Evolutionary conservation across 2,113 vertebrate species (phyloP).

Genomic region (Sturnira hondurensis): DNA sequence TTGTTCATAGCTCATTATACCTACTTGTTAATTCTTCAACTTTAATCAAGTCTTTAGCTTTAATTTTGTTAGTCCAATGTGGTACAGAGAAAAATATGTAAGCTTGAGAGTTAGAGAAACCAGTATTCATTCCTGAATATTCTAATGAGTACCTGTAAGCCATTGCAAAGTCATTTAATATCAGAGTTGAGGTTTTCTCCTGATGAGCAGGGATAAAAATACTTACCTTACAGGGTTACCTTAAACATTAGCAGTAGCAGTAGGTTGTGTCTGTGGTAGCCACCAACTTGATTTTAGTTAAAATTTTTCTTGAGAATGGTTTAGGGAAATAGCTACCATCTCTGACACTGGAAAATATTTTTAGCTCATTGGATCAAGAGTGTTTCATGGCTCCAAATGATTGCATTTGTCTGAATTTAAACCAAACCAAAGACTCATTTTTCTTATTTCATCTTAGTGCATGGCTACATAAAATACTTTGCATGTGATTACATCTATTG

Average conservation of each 20-base stretch:
- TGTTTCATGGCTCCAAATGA: neutral
- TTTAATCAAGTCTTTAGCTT: neutral
- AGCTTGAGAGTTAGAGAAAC: neutral
- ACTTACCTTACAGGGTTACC: neutral
- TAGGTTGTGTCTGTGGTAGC: neutral
- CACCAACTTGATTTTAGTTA: neutral
- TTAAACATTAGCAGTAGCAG: neutral
- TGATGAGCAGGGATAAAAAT: neutral
- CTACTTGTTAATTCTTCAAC: neutral
- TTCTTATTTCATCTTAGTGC: neutral
- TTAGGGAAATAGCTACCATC: neutral
- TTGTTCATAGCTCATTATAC: neutral
- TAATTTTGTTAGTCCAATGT: neutral
- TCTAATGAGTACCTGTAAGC: neutral
- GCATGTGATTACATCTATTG: neutral
- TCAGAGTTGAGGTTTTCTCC: neutral
- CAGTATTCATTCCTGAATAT: neutral
- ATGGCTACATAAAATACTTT: neutral
- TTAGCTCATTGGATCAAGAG: neutral
- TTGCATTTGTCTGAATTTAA: neutral
- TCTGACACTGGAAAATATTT: neutral
- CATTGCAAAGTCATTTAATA: neutral
- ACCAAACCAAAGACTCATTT: neutral
- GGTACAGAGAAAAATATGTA: neutral
- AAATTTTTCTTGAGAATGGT: neutral